phyloP scores from a whole-genome alignment of 2,888 invertebrate genomes.

The Lasiommata megera region DNA sequence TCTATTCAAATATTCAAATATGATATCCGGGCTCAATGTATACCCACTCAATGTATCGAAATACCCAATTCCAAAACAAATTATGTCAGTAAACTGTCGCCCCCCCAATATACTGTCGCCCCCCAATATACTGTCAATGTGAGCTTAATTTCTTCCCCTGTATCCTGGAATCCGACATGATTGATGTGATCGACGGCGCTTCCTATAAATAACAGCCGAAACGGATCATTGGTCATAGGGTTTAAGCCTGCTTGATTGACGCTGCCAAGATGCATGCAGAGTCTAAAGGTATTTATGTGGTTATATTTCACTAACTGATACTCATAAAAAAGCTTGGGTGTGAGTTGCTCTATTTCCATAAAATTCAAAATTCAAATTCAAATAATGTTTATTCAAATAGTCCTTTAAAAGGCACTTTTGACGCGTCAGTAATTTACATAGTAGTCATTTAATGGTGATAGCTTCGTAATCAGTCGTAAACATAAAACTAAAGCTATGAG shows the following conservation, averaged over 20 bases:
- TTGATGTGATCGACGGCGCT: conserved; percentile 46
- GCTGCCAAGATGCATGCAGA: conserved; percentile 35
- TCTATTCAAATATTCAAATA: conserved; percentile 18
- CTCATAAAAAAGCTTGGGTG: too few relatives aligned
- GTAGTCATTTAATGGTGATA: too few relatives aligned
- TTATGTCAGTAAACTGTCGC: conserved; percentile 19
- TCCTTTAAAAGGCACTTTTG: too few relatives aligned
- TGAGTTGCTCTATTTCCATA: neutral
- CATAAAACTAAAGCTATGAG: too few relatives aligned
- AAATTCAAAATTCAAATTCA: too few relatives aligned
- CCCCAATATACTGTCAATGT: conserved; percentile 45
- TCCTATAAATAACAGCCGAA: conserved; percentile 42
- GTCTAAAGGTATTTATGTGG: neutral
- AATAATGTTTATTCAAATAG: too few relatives aligned
- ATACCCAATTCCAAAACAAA: conserved; percentile 18
- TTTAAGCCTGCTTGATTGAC: conserved; percentile 45
- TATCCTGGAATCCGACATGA: conserved; percentile 56
- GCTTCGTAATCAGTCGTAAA: too few relatives aligned
- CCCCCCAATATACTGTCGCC: too few relatives aligned
- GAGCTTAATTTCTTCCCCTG: conserved; percentile 54
- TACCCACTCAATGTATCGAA: conserved; percentile 17
- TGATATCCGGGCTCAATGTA: conserved; percentile 17
- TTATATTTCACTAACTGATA: too few relatives aligned
- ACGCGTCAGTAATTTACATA: too few relatives aligned
- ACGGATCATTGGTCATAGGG: conserved; percentile 50